phyloP scores from a whole-genome alignment of 64 coral and sea anemone genomes.

The Acropora tenuis region DNA sequence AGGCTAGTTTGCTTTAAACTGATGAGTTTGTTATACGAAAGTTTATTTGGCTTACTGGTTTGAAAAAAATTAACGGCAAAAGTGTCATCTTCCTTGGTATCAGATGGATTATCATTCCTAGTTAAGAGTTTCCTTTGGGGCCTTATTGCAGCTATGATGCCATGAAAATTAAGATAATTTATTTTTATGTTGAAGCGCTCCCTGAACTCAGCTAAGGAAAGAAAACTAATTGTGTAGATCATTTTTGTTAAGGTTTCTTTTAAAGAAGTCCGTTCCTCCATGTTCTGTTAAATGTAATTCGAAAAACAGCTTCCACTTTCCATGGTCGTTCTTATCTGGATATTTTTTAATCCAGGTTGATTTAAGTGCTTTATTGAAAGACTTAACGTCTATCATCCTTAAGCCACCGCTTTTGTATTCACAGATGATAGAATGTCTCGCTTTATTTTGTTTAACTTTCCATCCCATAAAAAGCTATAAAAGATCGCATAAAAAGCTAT shows the following conservation, averaged over 20 bases:
- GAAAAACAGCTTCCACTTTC: constrained; percentile 10
- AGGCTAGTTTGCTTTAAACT: neutral
- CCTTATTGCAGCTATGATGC: neutral
- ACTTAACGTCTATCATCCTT: constrained; percentile 13
- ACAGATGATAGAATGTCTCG: constrained; percentile 2
- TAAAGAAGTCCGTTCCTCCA: neutral
- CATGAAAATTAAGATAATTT: neutral
- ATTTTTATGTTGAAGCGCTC: neutral
- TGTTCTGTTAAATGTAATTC: neutral
- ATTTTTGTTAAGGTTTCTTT: neutral
- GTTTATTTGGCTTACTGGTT: neutral
- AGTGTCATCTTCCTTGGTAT: neutral
- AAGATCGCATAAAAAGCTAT: constrained; percentile 43
- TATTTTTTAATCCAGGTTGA: no score
- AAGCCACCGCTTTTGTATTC: neutral
- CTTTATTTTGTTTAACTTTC: constrained; percentile 18
- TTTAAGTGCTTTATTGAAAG: constrained; percentile 44
- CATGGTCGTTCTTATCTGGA: no score
- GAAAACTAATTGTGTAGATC: neutral
- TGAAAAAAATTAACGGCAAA: neutral
- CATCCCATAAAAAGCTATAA: constrained; percentile 38
- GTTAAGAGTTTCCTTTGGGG: neutral
- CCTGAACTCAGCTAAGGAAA: neutral
- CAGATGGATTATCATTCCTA: neutral
- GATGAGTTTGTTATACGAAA: neutral